These are phyloP conservation scores for Benthosema pterotum DNA, from an alignment of 2,797 vertebrate genomes.

Conservation along the genomic window DNA sequence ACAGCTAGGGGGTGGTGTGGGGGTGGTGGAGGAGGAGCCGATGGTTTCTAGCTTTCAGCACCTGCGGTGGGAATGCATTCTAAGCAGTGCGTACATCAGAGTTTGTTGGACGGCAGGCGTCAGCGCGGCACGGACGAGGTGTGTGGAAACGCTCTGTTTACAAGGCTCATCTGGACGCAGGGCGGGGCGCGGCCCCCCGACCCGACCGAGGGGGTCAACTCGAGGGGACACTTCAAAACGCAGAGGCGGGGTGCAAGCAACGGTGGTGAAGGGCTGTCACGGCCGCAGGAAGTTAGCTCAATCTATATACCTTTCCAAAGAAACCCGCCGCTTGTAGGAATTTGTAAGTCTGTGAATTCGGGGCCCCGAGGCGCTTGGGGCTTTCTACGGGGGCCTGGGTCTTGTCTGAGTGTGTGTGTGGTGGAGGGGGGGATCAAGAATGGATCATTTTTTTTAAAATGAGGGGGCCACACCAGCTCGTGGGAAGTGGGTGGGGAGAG, in stretches of 20 bases:
- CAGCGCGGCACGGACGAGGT: slow-evolving; percentile 76
- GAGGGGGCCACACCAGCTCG: background rate
- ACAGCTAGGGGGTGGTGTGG: slow-evolving; percentile 42
- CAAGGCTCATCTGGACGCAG: slow-evolving; percentile 78
- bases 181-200: slow-evolving; percentile 70
- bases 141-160: slow-evolving; percentile 83
- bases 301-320: slow-evolving; percentile 67
- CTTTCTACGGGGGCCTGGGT: slow-evolving; percentile 66
- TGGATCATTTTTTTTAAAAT: background rate
- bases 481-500: slow-evolving; percentile 2
- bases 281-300: slow-evolving; percentile 66
- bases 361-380: slow-evolving; percentile 69
- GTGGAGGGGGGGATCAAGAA: background rate
- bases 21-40: background rate
- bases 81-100: slow-evolving; percentile 71
- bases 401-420: slow-evolving; percentile 59
- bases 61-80: slow-evolving; percentile 74
- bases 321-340: slow-evolving; percentile 64
- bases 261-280: slow-evolving; percentile 52
- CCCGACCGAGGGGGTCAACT: slow-evolving; percentile 67
- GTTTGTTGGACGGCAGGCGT: slow-evolving; percentile 72
- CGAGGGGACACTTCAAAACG: slow-evolving; percentile 76
- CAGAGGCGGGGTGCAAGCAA: slow-evolving; percentile 48
- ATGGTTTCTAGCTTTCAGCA: slow-evolving; percentile 88
- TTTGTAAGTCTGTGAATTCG: slow-evolving; percentile 61